Evolutionary conservation across 2,797 vertebrate species (phyloP).

Genomic region (Mormyrus hasselquistii): DNA sequence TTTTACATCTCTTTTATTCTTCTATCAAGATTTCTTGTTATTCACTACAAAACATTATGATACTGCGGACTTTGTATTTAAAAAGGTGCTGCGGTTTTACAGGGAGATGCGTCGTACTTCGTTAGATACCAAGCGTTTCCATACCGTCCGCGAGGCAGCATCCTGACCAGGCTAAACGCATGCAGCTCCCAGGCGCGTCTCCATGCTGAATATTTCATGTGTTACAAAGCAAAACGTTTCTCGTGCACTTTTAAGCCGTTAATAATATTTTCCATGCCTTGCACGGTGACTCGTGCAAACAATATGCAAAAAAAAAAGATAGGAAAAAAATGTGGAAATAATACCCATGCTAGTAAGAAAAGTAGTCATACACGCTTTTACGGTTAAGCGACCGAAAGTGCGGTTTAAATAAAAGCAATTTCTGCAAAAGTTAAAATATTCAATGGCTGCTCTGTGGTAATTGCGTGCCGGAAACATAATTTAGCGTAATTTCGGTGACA

Average conservation of each 20-base stretch:
- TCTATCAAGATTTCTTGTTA: not conserved
- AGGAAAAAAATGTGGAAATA: not conserved
- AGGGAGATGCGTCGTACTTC: not conserved
- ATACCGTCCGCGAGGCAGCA: not conserved
- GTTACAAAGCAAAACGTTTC: not conserved
- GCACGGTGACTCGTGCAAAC: not conserved
- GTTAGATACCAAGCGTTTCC: not conserved
- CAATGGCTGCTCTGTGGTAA: not conserved
- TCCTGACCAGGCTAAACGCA: not conserved
- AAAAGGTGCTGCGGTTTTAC: not conserved
- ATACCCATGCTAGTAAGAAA: not conserved
- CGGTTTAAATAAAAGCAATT: slow-evolving; percentile 6
- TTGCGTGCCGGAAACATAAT: slow-evolving; percentile 1
- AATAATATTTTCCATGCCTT: slow-evolving; percentile 2
- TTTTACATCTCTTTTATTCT: not conserved
- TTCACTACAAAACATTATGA: not conserved
- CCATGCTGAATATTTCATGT: not conserved
- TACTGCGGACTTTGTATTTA: not conserved
- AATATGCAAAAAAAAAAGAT: not conserved
- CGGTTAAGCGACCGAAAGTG: not conserved
- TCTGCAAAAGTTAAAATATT: slow-evolving; percentile 13
- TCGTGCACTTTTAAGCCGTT: not conserved
- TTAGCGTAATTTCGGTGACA: slow-evolving; percentile 3
- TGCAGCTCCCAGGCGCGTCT: not conserved
- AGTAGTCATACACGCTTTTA: not conserved